phyloP scores from a whole-genome alignment of 2,797 vertebrate genomes.

The Gymnodraco acuticeps region DNA sequence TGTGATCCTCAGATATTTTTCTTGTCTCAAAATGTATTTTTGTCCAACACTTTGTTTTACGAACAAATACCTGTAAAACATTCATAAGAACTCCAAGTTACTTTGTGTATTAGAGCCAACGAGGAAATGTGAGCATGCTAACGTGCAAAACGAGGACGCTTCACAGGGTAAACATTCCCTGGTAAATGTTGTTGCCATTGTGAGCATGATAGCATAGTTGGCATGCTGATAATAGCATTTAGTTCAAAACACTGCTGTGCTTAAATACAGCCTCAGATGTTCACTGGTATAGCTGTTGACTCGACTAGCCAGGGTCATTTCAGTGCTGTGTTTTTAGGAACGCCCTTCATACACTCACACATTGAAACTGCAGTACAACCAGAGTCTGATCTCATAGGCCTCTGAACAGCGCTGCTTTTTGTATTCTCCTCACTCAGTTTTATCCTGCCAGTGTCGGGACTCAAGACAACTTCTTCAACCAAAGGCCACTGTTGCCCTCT shows the following conservation, averaged over 20 bases:
- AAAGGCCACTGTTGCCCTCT: background rate
- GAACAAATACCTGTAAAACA: too few relatives aligned
- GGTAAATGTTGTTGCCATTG: background rate
- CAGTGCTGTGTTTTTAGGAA: background rate
- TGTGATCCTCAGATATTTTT: background rate
- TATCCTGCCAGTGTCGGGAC: background rate
- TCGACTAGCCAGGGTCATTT: background rate
- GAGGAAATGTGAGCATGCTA: background rate
- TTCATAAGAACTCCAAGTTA: background rate
- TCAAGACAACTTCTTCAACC: background rate
- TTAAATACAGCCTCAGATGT: background rate
- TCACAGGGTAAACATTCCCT: background rate
- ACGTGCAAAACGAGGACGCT: background rate
- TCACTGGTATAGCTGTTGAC: background rate
- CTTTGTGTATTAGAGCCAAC: too few relatives aligned
- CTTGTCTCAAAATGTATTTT: background rate
- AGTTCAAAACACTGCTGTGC: background rate
- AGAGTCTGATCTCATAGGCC: background rate
- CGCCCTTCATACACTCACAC: background rate
- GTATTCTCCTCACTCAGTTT: background rate
- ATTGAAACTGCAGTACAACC: background rate
- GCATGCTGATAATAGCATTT: too few relatives aligned
- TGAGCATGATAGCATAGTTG: too few relatives aligned
- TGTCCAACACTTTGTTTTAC: too few relatives aligned
- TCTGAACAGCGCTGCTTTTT: slow-evolving; percentile 2